phyloP scores from a whole-genome alignment of 2,888 invertebrate genomes.

The Pediacus dermestoides region DNA sequence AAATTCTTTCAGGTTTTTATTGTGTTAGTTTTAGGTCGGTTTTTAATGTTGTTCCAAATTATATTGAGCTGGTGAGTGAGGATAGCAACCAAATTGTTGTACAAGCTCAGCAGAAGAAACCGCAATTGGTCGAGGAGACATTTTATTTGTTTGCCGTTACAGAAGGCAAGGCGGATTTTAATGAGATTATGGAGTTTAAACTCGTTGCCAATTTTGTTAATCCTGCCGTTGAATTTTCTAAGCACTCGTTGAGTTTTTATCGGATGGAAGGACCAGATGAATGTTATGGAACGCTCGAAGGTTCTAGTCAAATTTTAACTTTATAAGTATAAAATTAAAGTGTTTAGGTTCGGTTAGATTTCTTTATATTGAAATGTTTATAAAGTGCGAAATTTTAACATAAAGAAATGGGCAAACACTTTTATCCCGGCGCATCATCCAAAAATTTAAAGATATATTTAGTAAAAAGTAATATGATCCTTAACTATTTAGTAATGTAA shows the following conservation, averaged over 20 bases:
- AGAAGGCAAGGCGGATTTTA: slow-evolving; percentile 55
- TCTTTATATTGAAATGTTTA: too few species aligned
- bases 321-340: too few species aligned
- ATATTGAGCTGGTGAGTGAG: slow-evolving; percentile 51
- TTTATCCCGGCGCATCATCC: too few species aligned
- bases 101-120: slow-evolving; percentile 43
- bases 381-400: too few species aligned
- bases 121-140: slow-evolving; percentile 52
- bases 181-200: slow-evolving; percentile 52
- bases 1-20: too few species aligned
- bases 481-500: slow-evolving; percentile 30
- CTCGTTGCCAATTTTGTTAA: slow-evolving; percentile 58
- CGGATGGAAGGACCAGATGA: too few species aligned
- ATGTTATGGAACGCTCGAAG: slow-evolving; percentile 2
- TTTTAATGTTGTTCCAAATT: slow-evolving; percentile 52
- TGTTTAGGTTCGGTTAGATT: too few species aligned
- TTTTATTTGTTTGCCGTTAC: slow-evolving; percentile 59
- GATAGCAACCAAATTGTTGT: too few species aligned
- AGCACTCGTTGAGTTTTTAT: slow-evolving; percentile 30
- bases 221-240: slow-evolving; percentile 55
- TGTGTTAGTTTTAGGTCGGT: slow-evolving; percentile 48
- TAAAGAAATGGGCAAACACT: too few species aligned
- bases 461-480: too few species aligned
- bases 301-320: too few species aligned
- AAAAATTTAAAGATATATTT: too few species aligned